Evolutionary conservation across 2,888 invertebrate genomes (phyloP).

Genomic region (Habroteleia sp.): DNA sequence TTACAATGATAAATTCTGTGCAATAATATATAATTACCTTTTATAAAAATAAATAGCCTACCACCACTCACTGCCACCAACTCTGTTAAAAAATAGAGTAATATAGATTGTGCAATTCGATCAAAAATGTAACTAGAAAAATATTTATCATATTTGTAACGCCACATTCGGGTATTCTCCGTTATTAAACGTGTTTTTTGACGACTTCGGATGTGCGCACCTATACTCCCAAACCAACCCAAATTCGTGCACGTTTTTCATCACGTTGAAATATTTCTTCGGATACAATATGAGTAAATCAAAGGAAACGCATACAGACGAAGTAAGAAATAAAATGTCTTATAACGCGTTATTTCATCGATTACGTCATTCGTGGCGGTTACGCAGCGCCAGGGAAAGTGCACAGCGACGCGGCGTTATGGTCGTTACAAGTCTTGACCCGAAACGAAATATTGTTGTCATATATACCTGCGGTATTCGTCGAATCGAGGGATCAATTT

Average conservation of each 20-base stretch:
- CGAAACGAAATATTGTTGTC: conserved; percentile 62
- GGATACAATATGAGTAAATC: conserved; percentile 38
- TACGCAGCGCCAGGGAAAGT: conserved; percentile 63
- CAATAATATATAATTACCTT: too few relatives aligned
- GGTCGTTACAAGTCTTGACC: conserved; percentile 61
- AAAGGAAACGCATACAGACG: conserved; percentile 44
- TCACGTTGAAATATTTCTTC: conserved; percentile 9
- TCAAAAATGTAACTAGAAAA: too few relatives aligned
- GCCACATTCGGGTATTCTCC: too few relatives aligned
- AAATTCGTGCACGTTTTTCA: conserved; percentile 2
- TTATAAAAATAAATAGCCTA: too few relatives aligned
- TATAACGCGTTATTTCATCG: conserved; percentile 64
- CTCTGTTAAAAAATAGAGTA: too few relatives aligned
- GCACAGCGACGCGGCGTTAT: conserved; percentile 52
- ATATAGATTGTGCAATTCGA: too few relatives aligned
- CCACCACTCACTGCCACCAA: too few relatives aligned
- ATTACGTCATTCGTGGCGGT: conserved; percentile 58
- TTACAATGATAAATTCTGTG: too few relatives aligned
- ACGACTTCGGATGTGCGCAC: too few relatives aligned
- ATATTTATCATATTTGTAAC: too few relatives aligned
- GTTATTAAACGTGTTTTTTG: too few relatives aligned
- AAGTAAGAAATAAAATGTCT: conserved; percentile 51
- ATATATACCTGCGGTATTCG: conserved; percentile 17
- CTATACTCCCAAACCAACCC: neutral
- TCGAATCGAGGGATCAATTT: conserved; percentile 26